Percentiles rank a stretch among this genome's conserved stretches.
These are phyloP conservation scores for Myotis pilosus DNA, from an alignment of 2,797 vertebrate genomes.

Conservation along the genomic window DNA sequence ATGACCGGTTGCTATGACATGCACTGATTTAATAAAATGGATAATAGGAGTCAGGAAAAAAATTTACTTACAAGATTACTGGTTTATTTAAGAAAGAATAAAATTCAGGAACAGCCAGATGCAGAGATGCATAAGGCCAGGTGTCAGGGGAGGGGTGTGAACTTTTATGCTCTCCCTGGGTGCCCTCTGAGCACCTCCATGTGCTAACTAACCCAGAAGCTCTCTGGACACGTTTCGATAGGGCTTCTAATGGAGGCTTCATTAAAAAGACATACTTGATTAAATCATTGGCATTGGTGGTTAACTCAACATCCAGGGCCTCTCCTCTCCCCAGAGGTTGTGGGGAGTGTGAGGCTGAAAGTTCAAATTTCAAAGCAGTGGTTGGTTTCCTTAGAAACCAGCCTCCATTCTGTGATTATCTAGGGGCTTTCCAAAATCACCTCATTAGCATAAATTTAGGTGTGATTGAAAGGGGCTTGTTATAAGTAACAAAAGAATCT, in stretches of 20 bases:
- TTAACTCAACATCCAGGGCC: not conserved
- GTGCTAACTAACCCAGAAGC: not conserved
- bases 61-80: not conserved
- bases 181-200: not conserved
- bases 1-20: too few relatives aligned
- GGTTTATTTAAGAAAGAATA: not conserved
- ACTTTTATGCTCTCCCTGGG: not conserved
- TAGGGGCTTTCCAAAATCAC: not conserved
- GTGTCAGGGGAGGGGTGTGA: not conserved
- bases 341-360: not conserved
- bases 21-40: not conserved
- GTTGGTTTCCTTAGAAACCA: not conserved
- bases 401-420: not conserved
- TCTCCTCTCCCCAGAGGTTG: not conserved
- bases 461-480: not conserved
- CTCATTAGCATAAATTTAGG: not conserved
- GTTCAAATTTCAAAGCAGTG: not conserved
- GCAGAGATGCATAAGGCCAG: not conserved
- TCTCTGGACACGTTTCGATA: not conserved
- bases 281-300: not conserved
- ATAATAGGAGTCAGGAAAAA: not conserved
- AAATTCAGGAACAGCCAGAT: not conserved
- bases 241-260: not conserved
- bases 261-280: not conserved
- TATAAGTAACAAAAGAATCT: not conserved